Percentiles rank a stretch among this genome's conserved stretches.
These are phyloP conservation scores for Sigmodon hispidus DNA, from an alignment of 2,113 vertebrate species.

Conservation along the genomic window DNA sequence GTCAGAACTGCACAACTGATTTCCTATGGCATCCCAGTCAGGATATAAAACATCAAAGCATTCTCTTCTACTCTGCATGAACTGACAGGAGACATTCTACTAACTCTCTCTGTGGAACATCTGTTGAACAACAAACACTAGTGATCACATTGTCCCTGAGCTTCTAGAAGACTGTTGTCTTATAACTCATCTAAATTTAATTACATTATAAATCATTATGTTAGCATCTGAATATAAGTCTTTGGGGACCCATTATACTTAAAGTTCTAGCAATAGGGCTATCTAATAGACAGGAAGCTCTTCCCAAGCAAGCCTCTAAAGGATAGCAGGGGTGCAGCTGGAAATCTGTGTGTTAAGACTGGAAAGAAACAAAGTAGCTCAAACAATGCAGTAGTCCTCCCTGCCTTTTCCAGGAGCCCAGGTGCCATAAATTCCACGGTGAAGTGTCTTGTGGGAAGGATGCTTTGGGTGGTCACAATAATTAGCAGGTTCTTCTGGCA, in stretches of 20 bases:
- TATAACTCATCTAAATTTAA: constrained; percentile 42
- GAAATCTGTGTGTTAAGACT: neutral
- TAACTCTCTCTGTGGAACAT: neutral
- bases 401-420: neutral
- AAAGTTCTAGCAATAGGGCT: constrained; percentile 12
- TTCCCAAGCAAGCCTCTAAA: neutral
- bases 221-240: constrained; percentile 2
- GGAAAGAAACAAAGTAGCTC: neutral
- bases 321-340: neutral
- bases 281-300: neutral
- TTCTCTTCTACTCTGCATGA: neutral
- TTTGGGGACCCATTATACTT: neutral
- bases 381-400: neutral
- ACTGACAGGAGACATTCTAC: neutral
- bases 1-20: neutral
- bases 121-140: neutral
- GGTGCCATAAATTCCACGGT: neutral
- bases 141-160: neutral
- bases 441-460: neutral
- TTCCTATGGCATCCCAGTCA: neutral
- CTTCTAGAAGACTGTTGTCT: constrained; percentile 18
- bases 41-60: neutral
- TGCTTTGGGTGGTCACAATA: neutral
- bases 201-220: neutral
- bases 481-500: neutral